Evolutionary conservation across 2,113 vertebrate species (phyloP), one percentile per base, ranked within the genome.

Genomic region (Epinephelus moara): DNA sequence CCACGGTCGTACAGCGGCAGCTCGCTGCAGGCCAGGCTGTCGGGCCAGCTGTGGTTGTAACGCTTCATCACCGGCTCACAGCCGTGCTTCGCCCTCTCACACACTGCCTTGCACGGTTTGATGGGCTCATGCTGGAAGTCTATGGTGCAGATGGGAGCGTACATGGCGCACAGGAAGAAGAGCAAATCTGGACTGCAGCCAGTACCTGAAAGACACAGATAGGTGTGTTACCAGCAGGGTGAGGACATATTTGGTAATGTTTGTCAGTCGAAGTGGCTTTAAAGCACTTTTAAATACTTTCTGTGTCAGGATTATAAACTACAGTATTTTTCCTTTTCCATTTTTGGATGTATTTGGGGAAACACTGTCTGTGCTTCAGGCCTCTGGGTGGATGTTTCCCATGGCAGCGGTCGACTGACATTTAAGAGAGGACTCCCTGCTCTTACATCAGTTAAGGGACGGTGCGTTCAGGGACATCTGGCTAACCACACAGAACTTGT

Each of bases 151-250:
- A 99, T 99, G 79, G 98, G 98, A 14, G 98, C 98, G 75, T 99
- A 99, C 98, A 99, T 99, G 75, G 98, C 98, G 81, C 98, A 99
- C 18, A 99, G 95, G 94, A 99, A 99, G 94, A 99, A 99, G 18
- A 98, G 97, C 53, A 99, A 93, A 70, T 97, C 98, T 0, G 96
- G 93, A 89, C 98, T 99, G 95, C 98, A 99, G 78, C 95, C 94
- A 17, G 97, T 97, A 75, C 96, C 93, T 94, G 86, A 11, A 40
- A 37, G 37, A 49, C 42, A 69, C 3, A 23, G 23, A 64, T 27
- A 59, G 19, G 55, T 11, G 55, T 1, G 59, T 85, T 7, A 66
- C 25, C 0, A 21, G 1, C 0, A 52, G 21, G 0, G 25, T 75
- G 49, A 25, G 18, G 17, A 30, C 49, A 1, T 33, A 18, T 49